These are phyloP conservation scores for Azemiops feae DNA, from an alignment of 2,113 vertebrate species.

Conservation along the genomic window DNA sequence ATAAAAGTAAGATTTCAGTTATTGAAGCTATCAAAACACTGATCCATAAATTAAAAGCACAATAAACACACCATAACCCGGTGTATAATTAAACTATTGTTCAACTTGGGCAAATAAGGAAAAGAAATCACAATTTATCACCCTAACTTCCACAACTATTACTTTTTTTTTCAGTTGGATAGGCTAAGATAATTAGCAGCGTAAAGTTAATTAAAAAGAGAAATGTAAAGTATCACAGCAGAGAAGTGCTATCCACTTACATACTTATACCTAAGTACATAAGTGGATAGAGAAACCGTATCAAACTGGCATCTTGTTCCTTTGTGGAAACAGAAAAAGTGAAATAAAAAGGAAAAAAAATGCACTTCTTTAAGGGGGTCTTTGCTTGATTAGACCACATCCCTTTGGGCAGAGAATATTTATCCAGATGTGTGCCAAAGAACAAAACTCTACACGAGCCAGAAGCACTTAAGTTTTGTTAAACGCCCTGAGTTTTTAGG, in stretches of 20 bases:
- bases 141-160: neutral
- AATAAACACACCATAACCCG: neutral
- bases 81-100: neutral
- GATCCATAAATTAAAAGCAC: neutral
- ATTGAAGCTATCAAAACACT: neutral
- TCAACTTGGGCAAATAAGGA: neutral
- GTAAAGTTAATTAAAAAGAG: neutral
- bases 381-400: neutral
- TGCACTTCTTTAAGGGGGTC: neutral
- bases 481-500: neutral
- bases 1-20: neutral
- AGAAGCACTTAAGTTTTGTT: neutral
- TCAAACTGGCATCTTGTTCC: neutral
- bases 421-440: neutral
- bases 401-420: neutral
- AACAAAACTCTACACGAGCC: neutral
- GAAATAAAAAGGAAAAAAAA: neutral
- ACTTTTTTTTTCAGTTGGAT: neutral
- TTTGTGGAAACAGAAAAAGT: neutral
- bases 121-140: neutral
- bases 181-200: neutral
- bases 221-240: neutral
- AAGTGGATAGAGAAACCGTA: neutral
- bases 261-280: neutral
- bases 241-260: neutral